A percentile compares a stretch with the other conserved stretches of the same genome.
Evolutionary conservation across 2,113 vertebrate genomes (phyloP).

Genomic region (Peromyscus maniculatus): DNA sequence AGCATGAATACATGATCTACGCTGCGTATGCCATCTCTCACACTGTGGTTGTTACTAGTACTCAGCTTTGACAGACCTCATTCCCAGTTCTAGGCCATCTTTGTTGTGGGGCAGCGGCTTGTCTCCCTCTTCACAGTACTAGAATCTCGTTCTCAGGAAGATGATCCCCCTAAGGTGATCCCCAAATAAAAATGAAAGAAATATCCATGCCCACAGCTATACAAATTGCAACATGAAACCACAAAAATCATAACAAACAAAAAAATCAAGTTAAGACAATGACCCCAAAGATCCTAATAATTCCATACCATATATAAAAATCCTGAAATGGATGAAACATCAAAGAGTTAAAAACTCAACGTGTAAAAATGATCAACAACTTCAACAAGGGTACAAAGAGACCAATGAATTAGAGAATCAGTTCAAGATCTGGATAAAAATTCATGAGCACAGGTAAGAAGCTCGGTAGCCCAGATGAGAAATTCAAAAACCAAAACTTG

Average conservation of each 20-base stretch:
- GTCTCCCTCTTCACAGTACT: neutral
- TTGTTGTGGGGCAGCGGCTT: neutral
- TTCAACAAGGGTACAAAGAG: neutral
- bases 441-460: neutral
- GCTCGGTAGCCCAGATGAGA: neutral
- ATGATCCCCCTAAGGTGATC: neutral
- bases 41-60: neutral
- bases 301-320: neutral
- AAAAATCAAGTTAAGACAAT: neutral
- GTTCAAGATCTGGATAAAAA: neutral
- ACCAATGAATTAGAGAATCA: neutral
- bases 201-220: too few relatives aligned
- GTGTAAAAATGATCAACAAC: neutral
- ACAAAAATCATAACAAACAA: neutral
- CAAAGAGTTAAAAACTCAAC: neutral
- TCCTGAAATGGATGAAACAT: neutral
- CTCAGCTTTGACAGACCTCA: neutral
- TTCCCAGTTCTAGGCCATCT: too few relatives aligned
- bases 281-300: neutral
- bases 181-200: neutral
- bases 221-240: neutral
- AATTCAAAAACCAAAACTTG: neutral
- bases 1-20: accelerated
- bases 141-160: neutral
- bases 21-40: too few relatives aligned